Evolutionary conservation across 2,888 invertebrate species (phyloP), one percentile per base, ranked within the genome.

Genomic region (Drosophila cyrtoloma): DNA sequence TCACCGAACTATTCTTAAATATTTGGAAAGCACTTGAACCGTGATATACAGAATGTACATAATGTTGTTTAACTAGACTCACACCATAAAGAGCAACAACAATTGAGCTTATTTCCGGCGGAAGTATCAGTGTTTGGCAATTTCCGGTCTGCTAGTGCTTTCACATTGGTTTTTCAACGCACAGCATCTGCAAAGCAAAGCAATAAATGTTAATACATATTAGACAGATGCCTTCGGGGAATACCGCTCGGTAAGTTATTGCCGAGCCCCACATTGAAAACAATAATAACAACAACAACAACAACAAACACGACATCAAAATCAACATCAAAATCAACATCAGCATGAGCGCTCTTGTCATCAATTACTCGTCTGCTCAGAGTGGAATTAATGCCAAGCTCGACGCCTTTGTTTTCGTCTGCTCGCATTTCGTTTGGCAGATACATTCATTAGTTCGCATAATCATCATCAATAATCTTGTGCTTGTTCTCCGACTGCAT

Each of bases 171-270:
- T 77, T 80, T 71, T 70, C 60, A 64, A 68, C 65, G 68, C 79
- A 56, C 52, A 58, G 71, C 77, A 77, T 81, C 75, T 70, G 59
- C 66, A 68, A 60, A 60, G 57, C 67, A 76, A 62, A 60, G 79
- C 91, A 89, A 85, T 91, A 91, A 91, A 91, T 91, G 91, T 74
- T 85, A 89, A 87, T 91, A 91, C 70, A 75, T 86, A 85, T 85
- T 90, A 90, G 84, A 66, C 82, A 81, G 77, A 77, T 81, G 71
- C 91, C 91, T 71, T 52, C 57, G 61, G 70, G 77, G 60, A 51
- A 51, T 68, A 63, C 39, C 56, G 82, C 62, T 59, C 78, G 70
- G 52, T 59, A 66, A 59, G 39, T 67, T 35, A 33, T 53, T 58
- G 35, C 33, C 30, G 5, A 51, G 50, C 26, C 3, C 6, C 44